Evolutionary conservation across 2,797 vertebrate genomes (phyloP).

Genomic region (Eulemur albifrons): DNA sequence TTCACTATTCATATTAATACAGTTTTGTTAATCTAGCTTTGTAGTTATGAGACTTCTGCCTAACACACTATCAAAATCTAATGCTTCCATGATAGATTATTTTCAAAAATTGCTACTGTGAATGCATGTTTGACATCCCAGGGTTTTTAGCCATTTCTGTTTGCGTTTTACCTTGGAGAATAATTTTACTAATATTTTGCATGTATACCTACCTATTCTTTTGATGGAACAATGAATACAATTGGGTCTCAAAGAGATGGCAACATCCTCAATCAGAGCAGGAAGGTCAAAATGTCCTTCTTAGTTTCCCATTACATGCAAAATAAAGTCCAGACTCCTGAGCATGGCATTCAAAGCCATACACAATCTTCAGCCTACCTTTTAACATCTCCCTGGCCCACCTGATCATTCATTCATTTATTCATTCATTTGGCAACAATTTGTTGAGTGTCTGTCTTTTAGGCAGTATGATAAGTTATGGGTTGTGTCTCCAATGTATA

Average conservation of each 20-base stretch:
- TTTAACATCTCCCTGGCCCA: not conserved
- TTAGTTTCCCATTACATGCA: not conserved
- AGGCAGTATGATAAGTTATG: not conserved
- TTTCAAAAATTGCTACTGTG: not conserved
- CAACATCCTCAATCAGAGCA: not conserved
- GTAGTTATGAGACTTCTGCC: not conserved
- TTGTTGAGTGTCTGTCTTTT: not conserved
- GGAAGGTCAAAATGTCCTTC: not conserved
- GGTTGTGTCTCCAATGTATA: not conserved
- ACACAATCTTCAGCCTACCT: not conserved
- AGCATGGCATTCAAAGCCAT: not conserved
- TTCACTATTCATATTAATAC: not conserved
- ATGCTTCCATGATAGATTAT: not conserved
- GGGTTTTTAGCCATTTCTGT: not conserved
- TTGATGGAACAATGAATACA: not conserved
- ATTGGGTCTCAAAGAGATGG: not conserved
- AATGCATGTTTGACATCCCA: not conserved
- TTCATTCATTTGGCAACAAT: not conserved
- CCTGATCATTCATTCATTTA: not conserved
- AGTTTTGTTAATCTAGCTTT: not conserved
- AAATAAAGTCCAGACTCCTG: not conserved
- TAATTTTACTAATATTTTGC: not conserved
- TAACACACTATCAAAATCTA: not conserved
- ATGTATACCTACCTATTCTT: not conserved
- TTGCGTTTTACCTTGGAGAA: not conserved